Evolutionary conservation across 2,888 invertebrate species (phyloP), one percentile per base, ranked within the genome.

Genomic region (Aphidius colemani): DNA sequence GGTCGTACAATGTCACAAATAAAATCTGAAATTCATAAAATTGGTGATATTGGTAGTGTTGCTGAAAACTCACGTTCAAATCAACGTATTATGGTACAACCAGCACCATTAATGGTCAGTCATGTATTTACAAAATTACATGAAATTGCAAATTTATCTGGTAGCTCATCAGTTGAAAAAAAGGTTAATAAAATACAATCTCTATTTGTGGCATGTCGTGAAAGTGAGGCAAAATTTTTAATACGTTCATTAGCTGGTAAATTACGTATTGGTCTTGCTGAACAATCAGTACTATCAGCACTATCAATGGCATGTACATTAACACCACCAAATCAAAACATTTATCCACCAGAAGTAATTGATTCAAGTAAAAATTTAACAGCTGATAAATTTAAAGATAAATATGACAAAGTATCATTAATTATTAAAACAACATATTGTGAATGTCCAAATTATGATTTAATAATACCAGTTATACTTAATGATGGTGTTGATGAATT

Each of bases 381-480:
- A 0, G 78, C 87, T 0, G 94, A 93, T 0, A 77, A 84, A 6
- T 88, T 94, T 74, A 97, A 96, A 84, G 85, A 86, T 44, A 86
- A 87, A 72, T 86, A 93, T 56, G 95, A 96, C 18, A 88, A 89
- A 68, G 85, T 88, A 67, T 87, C 93, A 0, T 84, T 94, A 10
- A 87, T 89, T 43, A 84, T 98, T 40, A 98, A 98, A 85, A 94
- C 94, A 1, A 93, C 96, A 0, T 98, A 96, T 84, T 95, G 94
- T 84, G 95, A 97, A 84, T 98, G 98, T 79, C 98, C 99, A 13
- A 95, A 94, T 84, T 98, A 96, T 83, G 93, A 94, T 72, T 86
- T 87, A 74, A 87, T 99, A 10, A 85, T 98, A 61, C 89, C 92
- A 0, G 90, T 90, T 8, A 81, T 98, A 53, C 81, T 98, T 65